phyloP scores from a whole-genome alignment of 2,113 vertebrate species.

The Melanerpes aurifrons region DNA sequence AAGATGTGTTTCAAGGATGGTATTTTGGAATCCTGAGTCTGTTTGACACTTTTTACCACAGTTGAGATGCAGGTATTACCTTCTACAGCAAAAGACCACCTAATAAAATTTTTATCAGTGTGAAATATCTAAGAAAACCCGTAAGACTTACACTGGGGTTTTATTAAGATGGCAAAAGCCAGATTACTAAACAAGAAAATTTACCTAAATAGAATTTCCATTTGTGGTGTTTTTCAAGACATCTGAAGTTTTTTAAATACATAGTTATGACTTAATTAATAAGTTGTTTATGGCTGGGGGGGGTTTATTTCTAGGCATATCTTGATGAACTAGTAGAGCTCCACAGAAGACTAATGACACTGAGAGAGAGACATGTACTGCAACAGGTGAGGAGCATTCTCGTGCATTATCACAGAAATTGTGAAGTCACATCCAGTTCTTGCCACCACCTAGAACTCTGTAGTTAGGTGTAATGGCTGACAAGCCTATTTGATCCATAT shows the following conservation, averaged over 20 bases:
- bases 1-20: background rate
- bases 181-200: background rate
- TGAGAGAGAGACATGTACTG: constrained; percentile 93
- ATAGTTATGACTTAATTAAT: constrained; percentile 23
- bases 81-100: background rate
- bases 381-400: constrained; percentile 88
- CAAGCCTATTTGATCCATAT: background rate
- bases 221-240: background rate
- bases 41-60: background rate
- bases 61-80: background rate
- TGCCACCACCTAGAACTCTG: background rate
- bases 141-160: background rate
- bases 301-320: constrained; percentile 84
- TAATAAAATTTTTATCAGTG: background rate
- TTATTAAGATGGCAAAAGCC: background rate
- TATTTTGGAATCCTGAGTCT: background rate
- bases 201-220: background rate
- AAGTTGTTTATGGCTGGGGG: constrained; percentile 17
- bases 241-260: background rate
- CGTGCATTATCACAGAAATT: background rate
- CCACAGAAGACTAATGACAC: constrained; percentile 95
- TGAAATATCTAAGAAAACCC: background rate
- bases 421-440: background rate
- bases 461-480: background rate
- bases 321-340: constrained; percentile 96